Conservation (phyloP, 2,797 vertebrate species). For the Ataeniobius toweri region DNA sequence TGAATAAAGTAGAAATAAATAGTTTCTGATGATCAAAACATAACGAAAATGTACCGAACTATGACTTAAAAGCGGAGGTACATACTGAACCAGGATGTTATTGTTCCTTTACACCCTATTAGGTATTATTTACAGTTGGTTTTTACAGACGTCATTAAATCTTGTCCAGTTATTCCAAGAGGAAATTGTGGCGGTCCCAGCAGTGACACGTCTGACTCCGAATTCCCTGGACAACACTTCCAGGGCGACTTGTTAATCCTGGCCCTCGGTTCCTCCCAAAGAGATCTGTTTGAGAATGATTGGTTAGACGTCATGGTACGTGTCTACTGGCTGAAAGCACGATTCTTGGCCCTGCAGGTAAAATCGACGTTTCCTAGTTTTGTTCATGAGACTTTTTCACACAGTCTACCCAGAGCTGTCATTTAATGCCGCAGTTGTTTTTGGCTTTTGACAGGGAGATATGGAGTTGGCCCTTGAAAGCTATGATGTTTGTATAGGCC, state of each 20-base stretch:
- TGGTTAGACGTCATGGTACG: constrained; percentile 92
- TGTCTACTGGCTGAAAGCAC: constrained; percentile 95
- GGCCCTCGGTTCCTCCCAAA: constrained; percentile 90
- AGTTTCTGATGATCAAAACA: background rate
- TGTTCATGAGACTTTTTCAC: constrained; percentile 1
- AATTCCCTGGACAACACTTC: constrained; percentile 89
- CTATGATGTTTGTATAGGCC: constrained; percentile 91
- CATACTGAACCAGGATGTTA: background rate
- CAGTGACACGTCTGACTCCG: constrained; percentile 81
- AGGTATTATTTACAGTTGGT: background rate
- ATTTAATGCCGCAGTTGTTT: background rate
- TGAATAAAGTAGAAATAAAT: no score
- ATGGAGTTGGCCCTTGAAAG: constrained; percentile 96
- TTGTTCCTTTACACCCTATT: background rate
- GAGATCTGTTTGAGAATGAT: constrained; percentile 88
- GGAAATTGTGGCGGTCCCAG: constrained; percentile 70
- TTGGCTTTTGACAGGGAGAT: constrained; percentile 84
- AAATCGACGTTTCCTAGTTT: background rate
- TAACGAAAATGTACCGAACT: background rate
- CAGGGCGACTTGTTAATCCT: constrained; percentile 90
- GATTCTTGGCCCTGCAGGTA: constrained; percentile 92
- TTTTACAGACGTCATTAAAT: background rate
- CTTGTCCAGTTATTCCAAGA: constrained; percentile 82
- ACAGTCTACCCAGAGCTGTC: background rate
- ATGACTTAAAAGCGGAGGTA: background rate